Conservation (phyloP, 37 sponge, comb jelly and placozoan species). For the Halisarca cf. caerulea region DNA sequence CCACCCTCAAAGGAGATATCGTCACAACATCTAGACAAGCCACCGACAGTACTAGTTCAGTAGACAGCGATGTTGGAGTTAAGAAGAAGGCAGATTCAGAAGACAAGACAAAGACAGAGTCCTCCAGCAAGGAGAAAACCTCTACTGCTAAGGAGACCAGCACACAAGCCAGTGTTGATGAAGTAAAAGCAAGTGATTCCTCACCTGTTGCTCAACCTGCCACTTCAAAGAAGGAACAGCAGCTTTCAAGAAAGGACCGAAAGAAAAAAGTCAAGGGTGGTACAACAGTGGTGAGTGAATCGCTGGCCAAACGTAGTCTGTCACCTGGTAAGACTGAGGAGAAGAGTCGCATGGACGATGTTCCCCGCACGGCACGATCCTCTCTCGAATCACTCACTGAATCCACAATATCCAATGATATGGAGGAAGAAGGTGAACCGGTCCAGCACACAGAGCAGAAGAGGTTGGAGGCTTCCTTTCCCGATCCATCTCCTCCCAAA, state of each 20-base stretch:
- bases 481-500: neutral
- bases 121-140: too few species aligned
- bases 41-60: neutral
- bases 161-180: too few species aligned
- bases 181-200: too few species aligned
- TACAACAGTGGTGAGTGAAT: neutral
- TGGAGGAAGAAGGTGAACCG: neutral
- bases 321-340: too few species aligned
- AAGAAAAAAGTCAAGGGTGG: neutral
- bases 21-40: neutral
- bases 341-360: neutral
- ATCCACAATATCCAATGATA: neutral
- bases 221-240: neutral
- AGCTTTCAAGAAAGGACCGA: neutral
- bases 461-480: too few species aligned
- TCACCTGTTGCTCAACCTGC: neutral
- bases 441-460: neutral
- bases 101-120: neutral
- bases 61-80: neutral
- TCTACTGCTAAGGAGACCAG: too few species aligned
- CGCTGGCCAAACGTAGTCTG: neutral
- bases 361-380: neutral
- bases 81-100: neutral
- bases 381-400: neutral
- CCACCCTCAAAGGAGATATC: neutral